Percentiles rank a stretch among this genome's conserved stretches.
Conservation (phyloP, 2,888 invertebrate genomes). For the Aleiodes testaceus region DNA sequence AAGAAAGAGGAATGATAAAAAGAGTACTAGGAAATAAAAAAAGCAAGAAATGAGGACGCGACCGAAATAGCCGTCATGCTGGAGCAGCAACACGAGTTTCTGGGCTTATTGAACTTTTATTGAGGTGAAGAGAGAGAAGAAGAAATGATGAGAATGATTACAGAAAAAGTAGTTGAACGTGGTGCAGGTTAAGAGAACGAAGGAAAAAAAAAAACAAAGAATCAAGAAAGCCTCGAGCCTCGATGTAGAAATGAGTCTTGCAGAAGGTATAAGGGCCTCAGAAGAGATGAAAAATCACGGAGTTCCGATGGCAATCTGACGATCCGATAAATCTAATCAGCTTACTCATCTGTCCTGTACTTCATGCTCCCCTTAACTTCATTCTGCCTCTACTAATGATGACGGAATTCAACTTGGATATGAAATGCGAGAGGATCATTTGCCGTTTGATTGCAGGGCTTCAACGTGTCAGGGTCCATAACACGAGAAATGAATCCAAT, state of each 20-base stretch:
- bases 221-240: no score
- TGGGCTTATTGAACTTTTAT: constrained; percentile 62
- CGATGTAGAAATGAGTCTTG: neutral
- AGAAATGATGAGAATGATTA: constrained; percentile 18
- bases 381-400: constrained; percentile 44
- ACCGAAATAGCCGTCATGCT: constrained; percentile 35
- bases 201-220: neutral
- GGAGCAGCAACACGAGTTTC: constrained; percentile 35
- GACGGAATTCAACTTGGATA: constrained; percentile 35
- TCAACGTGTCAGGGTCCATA: neutral
- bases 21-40: constrained; percentile 40
- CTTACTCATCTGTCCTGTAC: constrained; percentile 65
- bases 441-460: constrained; percentile 40
- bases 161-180: constrained; percentile 16
- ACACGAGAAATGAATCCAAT: neutral
- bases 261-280: constrained; percentile 41
- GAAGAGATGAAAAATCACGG: constrained; percentile 41
- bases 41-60: constrained; percentile 19
- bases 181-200: neutral
- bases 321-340: constrained; percentile 66
- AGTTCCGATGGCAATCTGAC: constrained; percentile 40
- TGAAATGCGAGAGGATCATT: constrained; percentile 37
- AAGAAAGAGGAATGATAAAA: constrained; percentile 24
- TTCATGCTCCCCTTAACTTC: constrained; percentile 60
- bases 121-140: constrained; percentile 43